Base-by-base conservation (phyloP, 2,797 vertebrate species). In the Pseudotriccus pelzelni region DNA sequence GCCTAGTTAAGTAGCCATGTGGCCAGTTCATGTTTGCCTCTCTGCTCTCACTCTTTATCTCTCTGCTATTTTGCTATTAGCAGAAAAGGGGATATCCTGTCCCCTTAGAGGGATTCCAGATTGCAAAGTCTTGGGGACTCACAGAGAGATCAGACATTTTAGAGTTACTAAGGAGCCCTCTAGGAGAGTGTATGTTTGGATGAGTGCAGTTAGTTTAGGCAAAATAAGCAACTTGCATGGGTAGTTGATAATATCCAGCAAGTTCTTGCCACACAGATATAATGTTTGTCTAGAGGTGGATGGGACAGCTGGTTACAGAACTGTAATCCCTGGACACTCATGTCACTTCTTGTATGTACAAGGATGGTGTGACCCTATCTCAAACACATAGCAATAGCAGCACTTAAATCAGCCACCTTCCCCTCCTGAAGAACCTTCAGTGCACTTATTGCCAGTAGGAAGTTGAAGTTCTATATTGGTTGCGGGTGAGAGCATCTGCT, bases 331-430 rank as follows among this genome's bases (percentile, higher is more conserved):
- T 68, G 62, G 23, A 80, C 3, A 7, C 9, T 55, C 7, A 14
- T 28, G 37, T 39, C 50, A 66, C 14, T 64, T 41, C 41, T 84
- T 73, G 37, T 27, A 20, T 64, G 23, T 46, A 60, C 15, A 24
- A 37, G 14, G n/a, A 36, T 56, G 36, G 41, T 32, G 30, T 41
- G n/a, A 69, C 6, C 21, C 32, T 62, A 12, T 73, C 12, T 44
- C 72, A 36, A 53, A 8, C 28, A 62, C 12, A 34, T 32, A 82
- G 17, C 4, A 79, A 53, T 17, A 66, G 28, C 32, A 74, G 14
- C 2, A 1, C 7, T 70, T 47, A 36, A 74, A 70, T 4, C 34
- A 62, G 23, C 3, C 0, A 2, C 28, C 5, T 3, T 39, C 9
- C 24, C 25, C 14, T 93, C 6, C 39, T 41, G n/a, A 37, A 86